Conservation (phyloP, 2,797 vertebrate genomes). For the Melanotaenia parkinsoni region DNA sequence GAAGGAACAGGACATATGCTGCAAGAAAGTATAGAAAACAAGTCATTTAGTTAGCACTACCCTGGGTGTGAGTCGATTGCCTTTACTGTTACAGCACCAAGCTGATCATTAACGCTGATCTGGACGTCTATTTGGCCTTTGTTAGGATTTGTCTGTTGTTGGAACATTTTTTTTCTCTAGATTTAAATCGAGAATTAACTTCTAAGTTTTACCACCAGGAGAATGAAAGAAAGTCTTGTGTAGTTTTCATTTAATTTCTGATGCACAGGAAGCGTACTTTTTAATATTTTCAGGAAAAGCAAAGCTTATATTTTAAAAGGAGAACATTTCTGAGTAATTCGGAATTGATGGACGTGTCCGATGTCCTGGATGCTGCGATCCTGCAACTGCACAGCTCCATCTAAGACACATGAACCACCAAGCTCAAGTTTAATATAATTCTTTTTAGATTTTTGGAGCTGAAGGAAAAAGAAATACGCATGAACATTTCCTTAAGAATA, state of each 20-base stretch:
- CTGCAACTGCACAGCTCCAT: not conserved
- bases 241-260: not conserved
- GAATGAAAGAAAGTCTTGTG: not conserved
- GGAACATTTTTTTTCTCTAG: conserved; percentile 19
- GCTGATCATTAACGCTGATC: conserved; percentile 27
- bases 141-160: conserved; percentile 8
- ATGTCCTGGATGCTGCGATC: not conserved
- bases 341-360: not conserved
- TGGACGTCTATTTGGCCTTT: conserved; percentile 30
- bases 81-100: conserved; percentile 23
- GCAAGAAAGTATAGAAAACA: conserved; percentile 19
- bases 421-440: not conserved
- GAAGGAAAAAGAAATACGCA: not conserved
- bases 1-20: conserved; percentile 33
- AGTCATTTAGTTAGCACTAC: conserved; percentile 26
- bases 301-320: conserved; percentile 8
- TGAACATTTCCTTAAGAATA: not conserved
- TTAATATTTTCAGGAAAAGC: not conserved
- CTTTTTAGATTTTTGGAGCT: not conserved
- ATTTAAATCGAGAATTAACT: conserved; percentile 16
- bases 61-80: conserved; percentile 48
- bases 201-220: conserved; percentile 5
- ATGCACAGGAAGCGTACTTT: not conserved
- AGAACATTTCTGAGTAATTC: conserved; percentile 6
- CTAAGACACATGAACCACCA: not conserved